A percentile compares a stretch with the other conserved stretches of the same genome.
phyloP scores from a whole-genome alignment of 2,797 vertebrate species.

The Sarcophilus harrisii region DNA sequence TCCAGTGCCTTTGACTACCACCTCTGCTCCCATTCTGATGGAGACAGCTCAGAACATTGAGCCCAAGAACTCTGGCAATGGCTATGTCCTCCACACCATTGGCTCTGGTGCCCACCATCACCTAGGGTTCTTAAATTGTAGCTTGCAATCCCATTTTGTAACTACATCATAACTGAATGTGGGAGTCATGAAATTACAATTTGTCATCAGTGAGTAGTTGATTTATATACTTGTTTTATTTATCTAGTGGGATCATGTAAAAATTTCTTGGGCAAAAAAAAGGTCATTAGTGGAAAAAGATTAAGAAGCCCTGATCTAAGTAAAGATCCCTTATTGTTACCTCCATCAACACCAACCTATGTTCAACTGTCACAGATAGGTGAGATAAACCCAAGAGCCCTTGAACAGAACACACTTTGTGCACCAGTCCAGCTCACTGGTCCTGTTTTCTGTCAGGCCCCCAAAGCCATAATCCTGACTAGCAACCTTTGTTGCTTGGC shows the following conservation, averaged over 20 bases:
- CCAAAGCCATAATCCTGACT: background rate
- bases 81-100: background rate
- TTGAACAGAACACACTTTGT: background rate
- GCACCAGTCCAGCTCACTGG: background rate
- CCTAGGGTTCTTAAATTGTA: background rate
- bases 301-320: too few relatives aligned
- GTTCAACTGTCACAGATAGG: background rate
- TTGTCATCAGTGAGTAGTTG: too few relatives aligned
- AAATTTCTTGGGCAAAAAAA: too few relatives aligned
- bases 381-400: background rate
- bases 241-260: too few relatives aligned
- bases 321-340: too few relatives aligned
- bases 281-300: too few relatives aligned
- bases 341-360: background rate
- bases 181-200: too few relatives aligned
- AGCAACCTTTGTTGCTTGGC: background rate
- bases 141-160: too few relatives aligned
- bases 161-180: too few relatives aligned
- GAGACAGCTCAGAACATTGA: too few relatives aligned
- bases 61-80: background rate
- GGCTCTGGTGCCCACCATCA: background rate
- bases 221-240: too few relatives aligned
- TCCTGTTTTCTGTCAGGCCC: background rate
- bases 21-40: background rate
- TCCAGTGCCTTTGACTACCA: background rate